Percentiles rank a stretch among this genome's conserved stretches.
Conservation (phyloP, 2,797 vertebrate species). For the Rhodeus uyekii region DNA sequence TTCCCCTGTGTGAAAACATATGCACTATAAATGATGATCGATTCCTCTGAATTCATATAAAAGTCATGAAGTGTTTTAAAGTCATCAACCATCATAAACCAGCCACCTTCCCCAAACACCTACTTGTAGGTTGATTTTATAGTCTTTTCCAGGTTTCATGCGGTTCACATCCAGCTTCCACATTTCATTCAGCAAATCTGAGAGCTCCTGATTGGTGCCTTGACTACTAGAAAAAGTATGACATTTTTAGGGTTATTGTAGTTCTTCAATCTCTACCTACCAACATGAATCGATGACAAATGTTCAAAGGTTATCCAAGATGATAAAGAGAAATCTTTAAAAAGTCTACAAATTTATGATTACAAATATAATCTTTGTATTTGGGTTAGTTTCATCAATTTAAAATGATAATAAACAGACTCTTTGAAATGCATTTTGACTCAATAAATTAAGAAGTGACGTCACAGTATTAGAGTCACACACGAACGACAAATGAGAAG, state of each 20-base stretch:
- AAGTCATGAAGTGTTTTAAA: neutral
- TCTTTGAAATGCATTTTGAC: too few relatives aligned
- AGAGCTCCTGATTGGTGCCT: constrained; percentile 76
- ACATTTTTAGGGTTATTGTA: neutral
- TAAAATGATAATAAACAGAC: neutral
- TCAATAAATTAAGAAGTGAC: too few relatives aligned
- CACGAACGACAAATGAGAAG: neutral
- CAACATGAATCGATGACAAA: neutral
- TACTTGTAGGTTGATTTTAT: constrained; percentile 83
- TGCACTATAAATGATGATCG: neutral
- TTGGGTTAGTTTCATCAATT: neutral
- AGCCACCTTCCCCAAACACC: neutral
- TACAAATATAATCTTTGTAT: neutral
- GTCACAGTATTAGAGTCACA: neutral
- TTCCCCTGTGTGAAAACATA: constrained; percentile 69
- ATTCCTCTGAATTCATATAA: neutral
- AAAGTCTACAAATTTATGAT: neutral
- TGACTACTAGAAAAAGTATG: constrained; percentile 64
- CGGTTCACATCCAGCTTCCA: constrained; percentile 84
- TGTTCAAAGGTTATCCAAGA: neutral
- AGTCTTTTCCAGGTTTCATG: constrained; percentile 80
- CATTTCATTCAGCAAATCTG: constrained; percentile 78
- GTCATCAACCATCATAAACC: neutral
- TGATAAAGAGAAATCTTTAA: neutral
- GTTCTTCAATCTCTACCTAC: neutral